Conservation (phyloP, 2,113 vertebrate genomes). For the Leucosticte australis region DNA sequence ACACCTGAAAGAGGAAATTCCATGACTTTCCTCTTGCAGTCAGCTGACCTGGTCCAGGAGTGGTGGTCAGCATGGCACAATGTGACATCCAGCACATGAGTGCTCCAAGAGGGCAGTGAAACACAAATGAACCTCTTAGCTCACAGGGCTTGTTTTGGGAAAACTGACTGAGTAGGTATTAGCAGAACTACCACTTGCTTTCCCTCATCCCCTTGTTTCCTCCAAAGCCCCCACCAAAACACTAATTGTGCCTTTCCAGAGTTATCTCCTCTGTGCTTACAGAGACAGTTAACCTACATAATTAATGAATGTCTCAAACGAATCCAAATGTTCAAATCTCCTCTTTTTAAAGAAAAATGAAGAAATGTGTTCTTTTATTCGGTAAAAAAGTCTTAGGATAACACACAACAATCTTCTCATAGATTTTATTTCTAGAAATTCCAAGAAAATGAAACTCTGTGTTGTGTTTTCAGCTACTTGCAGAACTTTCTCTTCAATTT, state of each 20-base stretch:
- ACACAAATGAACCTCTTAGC: not conserved
- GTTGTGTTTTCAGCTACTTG: not conserved
- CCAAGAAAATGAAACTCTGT: not conserved
- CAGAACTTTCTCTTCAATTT: not conserved
- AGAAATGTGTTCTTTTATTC: not conserved
- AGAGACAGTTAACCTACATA: not conserved
- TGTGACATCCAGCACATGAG: not conserved
- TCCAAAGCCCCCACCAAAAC: not conserved
- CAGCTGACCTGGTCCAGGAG: not conserved
- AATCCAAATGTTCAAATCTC: not conserved
- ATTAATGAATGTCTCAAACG: not conserved
- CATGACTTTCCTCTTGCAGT: not conserved
- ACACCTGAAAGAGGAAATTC: not conserved
- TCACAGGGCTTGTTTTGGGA: not conserved
- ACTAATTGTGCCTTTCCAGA: not conserved
- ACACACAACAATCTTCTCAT: not conserved
- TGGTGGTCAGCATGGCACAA: not conserved
- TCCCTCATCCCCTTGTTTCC: not conserved
- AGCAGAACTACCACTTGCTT: not conserved
- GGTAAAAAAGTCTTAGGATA: not conserved
- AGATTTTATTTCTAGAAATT: not conserved
- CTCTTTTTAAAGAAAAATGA: not conserved
- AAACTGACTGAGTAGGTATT: not conserved
- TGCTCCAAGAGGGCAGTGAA: not conserved
- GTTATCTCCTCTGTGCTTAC: not conserved